A percentile compares a stretch with the other conserved stretches of the same genome.
Conservation (phyloP, 1,140 invertebrate genomes). For the Drosophila ananassae region DNA sequence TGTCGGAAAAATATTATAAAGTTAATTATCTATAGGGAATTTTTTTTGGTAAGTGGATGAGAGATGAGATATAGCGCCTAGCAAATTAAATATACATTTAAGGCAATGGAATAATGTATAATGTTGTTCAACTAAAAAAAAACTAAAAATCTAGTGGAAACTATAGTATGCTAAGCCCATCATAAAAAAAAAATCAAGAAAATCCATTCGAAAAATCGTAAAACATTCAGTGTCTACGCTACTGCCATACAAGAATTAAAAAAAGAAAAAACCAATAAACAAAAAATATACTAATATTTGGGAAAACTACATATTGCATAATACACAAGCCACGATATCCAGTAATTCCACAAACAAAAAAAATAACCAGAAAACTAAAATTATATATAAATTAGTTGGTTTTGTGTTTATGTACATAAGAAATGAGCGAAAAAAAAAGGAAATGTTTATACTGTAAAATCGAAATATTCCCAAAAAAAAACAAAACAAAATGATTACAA, state of each 20-base stretch:
- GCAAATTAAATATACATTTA: conserved; percentile 72
- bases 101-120: conserved; percentile 2
- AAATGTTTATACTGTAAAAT: conserved; percentile 53
- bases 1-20: conserved; percentile 23
- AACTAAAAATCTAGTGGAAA: conserved; percentile 9
- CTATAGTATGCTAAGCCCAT: conserved; percentile 40
- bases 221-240: conserved; percentile 77
- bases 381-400: conserved; percentile 41
- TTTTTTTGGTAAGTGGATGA: conserved; percentile 44
- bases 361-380: neutral
- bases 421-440: conserved; percentile 25
- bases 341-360: conserved; percentile 9
- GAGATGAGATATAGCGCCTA: conserved; percentile 51
- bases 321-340: conserved; percentile 23
- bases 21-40: conserved; percentile 52
- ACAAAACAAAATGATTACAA: conserved; percentile 20
- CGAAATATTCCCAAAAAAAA: conserved; percentile 26
- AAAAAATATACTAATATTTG: conserved; percentile 37
- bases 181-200: conserved; percentile 15
- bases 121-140: conserved; percentile 16
- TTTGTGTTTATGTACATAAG: conserved; percentile 59
- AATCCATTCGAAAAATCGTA: conserved; percentile 30
- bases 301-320: conserved; percentile 44
- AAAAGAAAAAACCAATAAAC: conserved; percentile 29
- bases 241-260: conserved; percentile 48